Percentiles rank a stretch among this genome's conserved stretches.
Conservation (phyloP, 2,888 invertebrate genomes). For the Philereme transversata region DNA sequence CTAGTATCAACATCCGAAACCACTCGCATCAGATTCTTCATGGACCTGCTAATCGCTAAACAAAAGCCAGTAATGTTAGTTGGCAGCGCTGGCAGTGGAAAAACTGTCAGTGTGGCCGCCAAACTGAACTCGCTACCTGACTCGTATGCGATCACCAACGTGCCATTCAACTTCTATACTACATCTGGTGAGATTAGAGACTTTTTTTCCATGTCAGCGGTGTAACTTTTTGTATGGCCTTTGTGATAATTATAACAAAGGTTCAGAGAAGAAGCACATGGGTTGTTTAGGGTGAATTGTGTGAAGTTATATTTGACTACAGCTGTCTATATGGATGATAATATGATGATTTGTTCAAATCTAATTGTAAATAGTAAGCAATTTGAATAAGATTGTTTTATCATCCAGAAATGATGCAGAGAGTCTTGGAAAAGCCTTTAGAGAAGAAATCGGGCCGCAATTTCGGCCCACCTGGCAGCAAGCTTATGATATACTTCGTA, state of each 20-base stretch:
- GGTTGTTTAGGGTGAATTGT: neutral
- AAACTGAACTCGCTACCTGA: constrained; percentile 90
- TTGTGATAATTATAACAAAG: neutral
- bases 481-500: constrained; percentile 95
- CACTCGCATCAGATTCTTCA: constrained; percentile 92
- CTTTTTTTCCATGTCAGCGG: constrained; percentile 6
- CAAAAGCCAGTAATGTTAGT: constrained; percentile 95
- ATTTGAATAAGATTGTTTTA: neutral
- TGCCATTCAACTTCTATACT: constrained; percentile 97
- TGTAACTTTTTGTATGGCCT: too few relatives aligned
- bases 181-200: constrained; percentile 86
- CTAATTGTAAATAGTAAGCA: too few relatives aligned
- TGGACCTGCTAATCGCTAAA: constrained; percentile 91
- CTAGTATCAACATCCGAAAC: constrained; percentile 96
- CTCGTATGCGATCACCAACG: constrained; percentile 92
- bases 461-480: constrained; percentile 96
- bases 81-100: constrained; percentile 95
- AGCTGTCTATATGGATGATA: too few relatives aligned
- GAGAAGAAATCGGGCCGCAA: constrained; percentile 98
- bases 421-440: constrained; percentile 93
- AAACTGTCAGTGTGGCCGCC: constrained; percentile 95
- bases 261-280: neutral
- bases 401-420: constrained; percentile 91
- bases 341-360: too few relatives aligned
- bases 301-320: neutral